Percentiles rank a stretch among this genome's conserved stretches.
phyloP scores from a whole-genome alignment of 2,113 vertebrate species.

The Labrus mixtus region DNA sequence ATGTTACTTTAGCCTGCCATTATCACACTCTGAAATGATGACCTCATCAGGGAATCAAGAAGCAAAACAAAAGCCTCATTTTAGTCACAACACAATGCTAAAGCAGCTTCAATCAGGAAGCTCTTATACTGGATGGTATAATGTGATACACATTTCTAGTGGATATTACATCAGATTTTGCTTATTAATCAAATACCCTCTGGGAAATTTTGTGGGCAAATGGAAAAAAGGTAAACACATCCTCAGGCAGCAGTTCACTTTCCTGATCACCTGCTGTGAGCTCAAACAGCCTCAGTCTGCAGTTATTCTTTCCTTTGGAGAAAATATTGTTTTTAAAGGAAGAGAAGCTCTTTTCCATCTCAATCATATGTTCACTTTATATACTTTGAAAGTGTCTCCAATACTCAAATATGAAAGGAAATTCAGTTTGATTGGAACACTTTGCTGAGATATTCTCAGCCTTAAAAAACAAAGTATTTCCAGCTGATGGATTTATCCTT shows the following conservation, averaged over 20 bases:
- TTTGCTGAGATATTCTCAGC: no score
- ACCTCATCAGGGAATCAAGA: neutral
- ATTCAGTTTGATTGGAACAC: no score
- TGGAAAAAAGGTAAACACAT: slow-evolving; percentile 33
- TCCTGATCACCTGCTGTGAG: slow-evolving; percentile 66
- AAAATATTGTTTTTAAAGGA: no score
- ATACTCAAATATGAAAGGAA: no score
- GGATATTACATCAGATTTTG: no score
- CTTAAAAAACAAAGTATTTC: no score
- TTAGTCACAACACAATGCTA: neutral
- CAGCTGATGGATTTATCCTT: no score
- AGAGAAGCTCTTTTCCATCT: slow-evolving; percentile 6
- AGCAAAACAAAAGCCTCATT: neutral
- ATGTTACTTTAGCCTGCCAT: neutral
- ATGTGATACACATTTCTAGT: no score
- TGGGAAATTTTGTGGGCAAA: slow-evolving; percentile 44
- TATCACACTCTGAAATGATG: neutral
- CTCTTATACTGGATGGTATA: no score
- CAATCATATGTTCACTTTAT: no score
- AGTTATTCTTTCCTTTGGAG: slow-evolving; percentile 32
- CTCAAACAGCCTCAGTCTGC: slow-evolving; percentile 59
- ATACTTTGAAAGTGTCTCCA: no score
- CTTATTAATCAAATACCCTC: neutral
- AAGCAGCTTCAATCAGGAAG: neutral
- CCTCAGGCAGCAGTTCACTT: slow-evolving; percentile 46